Base-by-base conservation (phyloP, 2,888 invertebrate species). In the Rotaria sp. region DNA sequence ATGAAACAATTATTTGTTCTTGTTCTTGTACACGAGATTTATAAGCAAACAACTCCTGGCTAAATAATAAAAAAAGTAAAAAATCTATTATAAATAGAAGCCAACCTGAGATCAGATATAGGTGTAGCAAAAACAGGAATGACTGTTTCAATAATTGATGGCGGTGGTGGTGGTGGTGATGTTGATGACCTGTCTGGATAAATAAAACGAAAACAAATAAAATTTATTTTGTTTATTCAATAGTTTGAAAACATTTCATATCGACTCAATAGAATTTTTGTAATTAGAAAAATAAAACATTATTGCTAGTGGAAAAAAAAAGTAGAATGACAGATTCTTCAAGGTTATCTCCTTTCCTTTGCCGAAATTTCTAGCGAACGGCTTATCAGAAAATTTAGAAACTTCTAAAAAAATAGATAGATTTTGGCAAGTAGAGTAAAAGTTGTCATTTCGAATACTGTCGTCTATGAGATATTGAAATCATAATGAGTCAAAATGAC, bases 1-100 rank as follows among this genome's bases (percentile, higher is more conserved):
- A 88, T 15, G 90, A 90, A 80, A 90, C 87, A 74, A 91, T 90
- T 26, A 90, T 88, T 85, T 90, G 89, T 67, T 90, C 90, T 85
- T 90, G 90, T 50, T 90, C 90, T 38, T 89, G 88, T 41, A 90
- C 84, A 85, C 89, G 89, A 50, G 88, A 89, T 88, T 90, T 90
- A 85, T 90, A 87, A n/a, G 89, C 89, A 15, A 88, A 88, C 86
- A 90, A 90, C 86, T 91, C 91, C 85, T 89, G 89, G 87, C 90
- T 90, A 86, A 41, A 88, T 87, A 30, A 38, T 85, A 21, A 8
- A 52, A 24, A 26, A 75, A n/a, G 41, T 26, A 50, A 86, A 50
- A 84, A 59, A 84, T 59, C 57, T 59, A 52, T 84, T 74, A 74
- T 86, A 67, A 74, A 84, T 11, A 30, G 26, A 26, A 80, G 45